Conservation (phyloP, 1,140 invertebrate species). For the Aporrectodea caliginosa region DNA sequence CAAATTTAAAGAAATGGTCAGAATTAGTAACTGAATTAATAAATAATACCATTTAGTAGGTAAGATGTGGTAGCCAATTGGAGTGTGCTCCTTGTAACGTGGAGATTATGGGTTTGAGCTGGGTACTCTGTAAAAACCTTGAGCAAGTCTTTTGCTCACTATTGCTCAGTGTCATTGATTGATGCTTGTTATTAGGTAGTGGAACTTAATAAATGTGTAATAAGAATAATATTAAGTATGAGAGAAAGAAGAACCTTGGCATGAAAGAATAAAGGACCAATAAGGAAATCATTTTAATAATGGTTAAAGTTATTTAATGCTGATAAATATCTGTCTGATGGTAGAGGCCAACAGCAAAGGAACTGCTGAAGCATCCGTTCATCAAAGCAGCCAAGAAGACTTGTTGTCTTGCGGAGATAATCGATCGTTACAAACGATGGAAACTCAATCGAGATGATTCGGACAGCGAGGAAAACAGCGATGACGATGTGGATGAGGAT, state of each 20-base stretch:
- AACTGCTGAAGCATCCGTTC: constrained; percentile 87
- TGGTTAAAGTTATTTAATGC: neutral
- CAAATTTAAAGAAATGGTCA: no score
- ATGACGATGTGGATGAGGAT: neutral
- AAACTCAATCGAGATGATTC: constrained; percentile 69
- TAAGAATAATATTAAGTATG: neutral
- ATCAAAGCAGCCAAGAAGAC: constrained; percentile 94
- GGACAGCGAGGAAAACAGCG: constrained; percentile 79
- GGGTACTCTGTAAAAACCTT: no score
- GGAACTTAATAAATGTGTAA: no score
- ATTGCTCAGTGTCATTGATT: no score
- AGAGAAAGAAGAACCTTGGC: neutral
- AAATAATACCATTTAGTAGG: no score
- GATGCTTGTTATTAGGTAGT: no score
- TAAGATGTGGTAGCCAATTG: no score
- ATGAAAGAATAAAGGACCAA: neutral
- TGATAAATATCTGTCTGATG: neutral
- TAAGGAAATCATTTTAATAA: neutral
- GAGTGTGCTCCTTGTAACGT: no score
- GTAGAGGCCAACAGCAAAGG: constrained; percentile 88
- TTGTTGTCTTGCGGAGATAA: constrained; percentile 89
- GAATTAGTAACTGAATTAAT: no score
- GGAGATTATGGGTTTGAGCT: no score
- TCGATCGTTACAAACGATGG: constrained; percentile 93
- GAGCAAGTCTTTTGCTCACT: no score